Evolutionary conservation across 92 coral and sea anemone species (phyloP), one percentile per base, ranked within the genome.

Genomic region (Plumapathes pennacea): DNA sequence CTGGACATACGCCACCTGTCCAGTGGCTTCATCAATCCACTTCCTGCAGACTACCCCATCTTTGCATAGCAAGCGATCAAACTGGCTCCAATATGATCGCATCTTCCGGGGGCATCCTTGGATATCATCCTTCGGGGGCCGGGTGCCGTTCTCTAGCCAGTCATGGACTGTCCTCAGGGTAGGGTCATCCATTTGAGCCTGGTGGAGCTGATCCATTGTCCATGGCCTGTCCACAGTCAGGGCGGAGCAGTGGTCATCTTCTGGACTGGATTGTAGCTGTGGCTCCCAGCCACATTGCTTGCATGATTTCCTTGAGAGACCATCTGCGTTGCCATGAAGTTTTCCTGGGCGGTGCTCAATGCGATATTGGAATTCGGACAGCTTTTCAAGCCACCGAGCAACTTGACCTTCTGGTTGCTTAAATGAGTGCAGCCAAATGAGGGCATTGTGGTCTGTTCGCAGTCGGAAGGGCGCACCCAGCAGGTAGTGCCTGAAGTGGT

Each of bases 11-110:
- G 32, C 24, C 23, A 8, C 61, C 5, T 67, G 41, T 41, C 46
- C 71, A 4, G 29, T 55, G 42, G 23, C 46, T 27, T 67, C 70
- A 21, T 59, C 22, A 43, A 66, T 76, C 71, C 60, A 77, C 10
- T 45, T 31, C 22, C 84, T 53, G 28, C 31, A 67, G 32, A 69
- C 34, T 13, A 78, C 49, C 27, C 61, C 74, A 48, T 70, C 60
- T 44, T 43, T 49, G 21, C 32, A 29, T 12, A 27, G 0, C 26
- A 78, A 50, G 36, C 63, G 9, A 19, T 50, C 69, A 32, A 39
- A 62, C 38, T 70, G 64, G 26, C 72, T 54, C 73, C 68, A 69
- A 19, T 26, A 49, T 18, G 40, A 50, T 21, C 39, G 46, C 28
- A 61, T 31, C 21, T 31, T 47, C 33, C 63, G 39, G 24, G 74